Evolutionary conservation across 1,140 invertebrate species (phyloP).

Genomic region (Dendrolimus kikuchii): DNA sequence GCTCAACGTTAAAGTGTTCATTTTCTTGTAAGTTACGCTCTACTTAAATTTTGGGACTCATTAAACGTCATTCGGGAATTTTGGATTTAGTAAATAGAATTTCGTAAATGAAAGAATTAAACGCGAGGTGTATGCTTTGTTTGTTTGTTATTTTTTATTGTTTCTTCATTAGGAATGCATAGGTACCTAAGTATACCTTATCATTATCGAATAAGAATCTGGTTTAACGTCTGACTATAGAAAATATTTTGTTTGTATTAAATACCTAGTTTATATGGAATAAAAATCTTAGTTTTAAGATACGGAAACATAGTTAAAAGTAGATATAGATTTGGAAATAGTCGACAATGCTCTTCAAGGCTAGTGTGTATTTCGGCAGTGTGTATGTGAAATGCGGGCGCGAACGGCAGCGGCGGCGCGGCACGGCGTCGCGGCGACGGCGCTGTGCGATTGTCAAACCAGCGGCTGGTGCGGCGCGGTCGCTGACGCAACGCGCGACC

Average conservation of each 20-base stretch:
- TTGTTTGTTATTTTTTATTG: too few species aligned
- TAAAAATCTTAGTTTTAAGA: conserved; percentile 1
- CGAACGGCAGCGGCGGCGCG: conserved; percentile 13
- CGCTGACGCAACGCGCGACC: conserved; percentile 65
- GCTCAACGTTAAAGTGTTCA: conserved; percentile 21
- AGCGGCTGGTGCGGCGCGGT: conserved; percentile 19
- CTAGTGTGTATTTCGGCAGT: conserved; percentile 41
- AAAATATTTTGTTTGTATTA: too few species aligned
- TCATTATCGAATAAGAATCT: too few species aligned
- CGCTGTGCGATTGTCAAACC: conserved; percentile 24
- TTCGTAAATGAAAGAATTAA: not conserved
- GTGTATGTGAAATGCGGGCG: conserved; percentile 39
- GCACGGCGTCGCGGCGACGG: conserved; percentile 19
- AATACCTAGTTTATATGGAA: too few species aligned
- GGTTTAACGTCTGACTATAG: too few species aligned
- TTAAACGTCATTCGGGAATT: conserved; percentile 55
- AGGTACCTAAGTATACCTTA: too few species aligned
- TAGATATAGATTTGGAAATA: conserved; percentile 32
- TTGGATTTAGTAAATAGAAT: conserved; percentile 51
- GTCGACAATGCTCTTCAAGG: conserved; percentile 41
- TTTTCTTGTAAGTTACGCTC: conserved; percentile 25
- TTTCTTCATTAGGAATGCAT: too few species aligned
- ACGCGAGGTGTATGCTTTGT: too few species aligned
- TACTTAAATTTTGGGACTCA: conserved; percentile 53
- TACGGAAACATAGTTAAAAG: conserved; percentile 23